Evolutionary conservation across 2,797 vertebrate genomes (phyloP), one percentile per base, ranked within the genome.

Genomic region (Leucoraja ocellata): DNA sequence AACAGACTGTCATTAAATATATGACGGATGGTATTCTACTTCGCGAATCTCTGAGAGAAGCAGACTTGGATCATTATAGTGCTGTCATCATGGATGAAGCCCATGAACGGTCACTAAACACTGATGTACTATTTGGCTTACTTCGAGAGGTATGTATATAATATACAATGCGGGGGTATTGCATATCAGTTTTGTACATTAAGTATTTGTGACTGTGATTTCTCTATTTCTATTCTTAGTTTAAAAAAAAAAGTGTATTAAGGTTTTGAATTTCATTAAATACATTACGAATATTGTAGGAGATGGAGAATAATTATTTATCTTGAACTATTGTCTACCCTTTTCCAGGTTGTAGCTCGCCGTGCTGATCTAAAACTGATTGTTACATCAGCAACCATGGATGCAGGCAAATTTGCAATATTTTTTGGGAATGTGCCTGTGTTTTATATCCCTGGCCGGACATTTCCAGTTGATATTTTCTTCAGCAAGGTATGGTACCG

Each of bases 21-120:
- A 99, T 99, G 99, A 99, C 99, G 0, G 99, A 99, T 0, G 99
- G 99, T 46, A 99, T 99, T 95, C 96, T 99, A 93, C 97, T 99
- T 77, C 97, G 99, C 1, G 99, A 99, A 96, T 99, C 98, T 0
- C 96, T 99, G 94, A 97, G 99, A 4, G 99, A 99, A 95, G 98
- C 99, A 0, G 99, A 99, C 94, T 96, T 99, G 94, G 99, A 99
- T 95, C 98, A 99, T 96, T 99, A 99, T 95, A 99, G 99, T 0
- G 99, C 99, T 0, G 97, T 99, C 93, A 99, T 99, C 95, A 99
- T 99, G 99, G 99, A 99, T 0, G 99, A 99, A 95, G 99, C 99
- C 0, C 99, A 99, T 0, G 99, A 99, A 93, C 98, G 99, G 93
- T 99, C 99, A 0, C 97, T 99, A 84, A 99, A 99, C 94, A 99